Evolutionary conservation across 2,113 vertebrate species (phyloP).

Genomic region (Thalassarche chlororhynchos): DNA sequence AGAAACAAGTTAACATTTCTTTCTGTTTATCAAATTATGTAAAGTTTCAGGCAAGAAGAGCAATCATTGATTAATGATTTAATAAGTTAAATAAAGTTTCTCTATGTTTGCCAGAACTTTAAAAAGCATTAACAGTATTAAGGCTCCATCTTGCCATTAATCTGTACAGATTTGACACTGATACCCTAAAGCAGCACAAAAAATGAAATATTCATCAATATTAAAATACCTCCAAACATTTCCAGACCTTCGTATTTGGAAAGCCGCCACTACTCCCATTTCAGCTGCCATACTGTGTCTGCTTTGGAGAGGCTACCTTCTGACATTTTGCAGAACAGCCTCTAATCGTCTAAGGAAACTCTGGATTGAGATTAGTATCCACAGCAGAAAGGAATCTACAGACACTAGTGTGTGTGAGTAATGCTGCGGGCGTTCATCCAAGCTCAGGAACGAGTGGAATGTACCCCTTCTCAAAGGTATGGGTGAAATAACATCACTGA

Average conservation of each 20-base stretch:
- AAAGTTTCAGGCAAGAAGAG: not conserved
- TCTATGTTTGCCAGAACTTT: slow-evolving; percentile 7
- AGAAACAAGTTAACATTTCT: not conserved
- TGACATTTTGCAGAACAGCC: slow-evolving; percentile 14
- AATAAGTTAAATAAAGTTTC: not conserved
- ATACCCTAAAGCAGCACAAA: not conserved
- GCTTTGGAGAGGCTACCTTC: not conserved
- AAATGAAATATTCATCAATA: slow-evolving; percentile 31
- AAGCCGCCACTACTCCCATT: not conserved
- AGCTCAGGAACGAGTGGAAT: slow-evolving; percentile 40
- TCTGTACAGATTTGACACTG: not conserved
- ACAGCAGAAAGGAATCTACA: not conserved
- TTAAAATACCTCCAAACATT: slow-evolving; percentile 50
- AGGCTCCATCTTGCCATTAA: not conserved
- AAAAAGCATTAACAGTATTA: not conserved
- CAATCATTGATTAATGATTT: not conserved
- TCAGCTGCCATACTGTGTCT: not conserved
- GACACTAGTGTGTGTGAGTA: not conserved
- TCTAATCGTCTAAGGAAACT: not conserved
- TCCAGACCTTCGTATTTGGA: slow-evolving; percentile 12
- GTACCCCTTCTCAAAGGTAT: slow-evolving; percentile 28
- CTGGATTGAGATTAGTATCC: slow-evolving; percentile 38
- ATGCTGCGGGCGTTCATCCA: not conserved
- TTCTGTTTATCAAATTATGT: not conserved
- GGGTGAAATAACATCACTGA: slow-evolving; percentile 9